Evolutionary conservation across 2,113 vertebrate species (phyloP).

Genomic region (Passer montanus): DNA sequence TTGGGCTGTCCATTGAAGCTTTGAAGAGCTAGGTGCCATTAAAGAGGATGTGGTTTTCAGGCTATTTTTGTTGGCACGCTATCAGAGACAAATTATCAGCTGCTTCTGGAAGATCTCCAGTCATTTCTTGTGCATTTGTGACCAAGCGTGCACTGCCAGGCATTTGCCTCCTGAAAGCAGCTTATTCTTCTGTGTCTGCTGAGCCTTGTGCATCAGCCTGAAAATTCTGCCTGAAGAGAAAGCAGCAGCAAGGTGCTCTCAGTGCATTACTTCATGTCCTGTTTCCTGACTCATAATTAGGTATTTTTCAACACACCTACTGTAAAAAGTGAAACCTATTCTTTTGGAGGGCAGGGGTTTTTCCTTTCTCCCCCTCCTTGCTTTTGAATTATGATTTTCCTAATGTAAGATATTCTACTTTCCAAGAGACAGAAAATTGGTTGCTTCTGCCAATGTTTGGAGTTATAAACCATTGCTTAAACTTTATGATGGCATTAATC

Average conservation of each 20-base stretch:
- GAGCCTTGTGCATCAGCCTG: neutral
- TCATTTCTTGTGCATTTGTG: neutral
- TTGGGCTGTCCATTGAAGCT: neutral
- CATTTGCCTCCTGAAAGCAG: neutral
- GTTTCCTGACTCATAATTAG: neutral
- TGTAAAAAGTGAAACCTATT: neutral
- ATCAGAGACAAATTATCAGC: neutral
- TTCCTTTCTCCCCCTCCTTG: neutral
- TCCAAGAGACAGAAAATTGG: constrained; percentile 61
- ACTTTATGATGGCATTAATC: constrained; percentile 61
- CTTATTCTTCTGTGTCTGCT: neutral
- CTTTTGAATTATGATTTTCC: constrained; percentile 43
- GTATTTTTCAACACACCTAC: neutral
- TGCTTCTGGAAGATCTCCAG: neutral
- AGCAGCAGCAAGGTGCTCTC: neutral
- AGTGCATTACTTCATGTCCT: neutral
- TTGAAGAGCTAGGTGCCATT: neutral
- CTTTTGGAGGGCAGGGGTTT: neutral
- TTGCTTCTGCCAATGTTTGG: constrained; percentile 62
- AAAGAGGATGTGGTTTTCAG: neutral
- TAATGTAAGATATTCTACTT: constrained; percentile 39
- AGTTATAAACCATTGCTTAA: constrained; percentile 61
- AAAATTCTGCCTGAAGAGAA: neutral
- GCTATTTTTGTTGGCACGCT: neutral
- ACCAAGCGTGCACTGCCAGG: neutral